Conservation (phyloP, 1,140 invertebrate genomes). For the Calliphora vicina region DNA sequence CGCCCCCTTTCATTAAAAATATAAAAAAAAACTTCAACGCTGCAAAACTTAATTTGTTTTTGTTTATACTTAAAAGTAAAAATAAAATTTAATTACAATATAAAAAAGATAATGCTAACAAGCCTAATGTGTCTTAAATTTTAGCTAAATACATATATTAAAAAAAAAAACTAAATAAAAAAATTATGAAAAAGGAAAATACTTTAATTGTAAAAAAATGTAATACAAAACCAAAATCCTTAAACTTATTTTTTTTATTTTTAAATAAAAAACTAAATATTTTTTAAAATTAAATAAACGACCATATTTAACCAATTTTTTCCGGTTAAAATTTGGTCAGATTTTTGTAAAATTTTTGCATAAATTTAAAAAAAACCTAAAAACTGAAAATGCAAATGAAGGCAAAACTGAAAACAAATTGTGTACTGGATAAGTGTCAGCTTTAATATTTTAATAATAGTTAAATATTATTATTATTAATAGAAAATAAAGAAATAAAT, state of each 20-base stretch:
- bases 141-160: slow-evolving; percentile 51
- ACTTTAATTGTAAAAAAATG: slow-evolving; percentile 28
- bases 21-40: slow-evolving; percentile 24
- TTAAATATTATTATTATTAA: slow-evolving; percentile 22
- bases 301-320: background rate
- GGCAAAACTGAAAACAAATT: slow-evolving; percentile 32
- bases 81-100: slow-evolving; percentile 15
- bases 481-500: slow-evolving; percentile 41
- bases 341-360: slow-evolving; percentile 3
- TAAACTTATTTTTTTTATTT: background rate
- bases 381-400: background rate
- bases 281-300: background rate
- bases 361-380: slow-evolving; percentile 26
- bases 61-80: background rate
- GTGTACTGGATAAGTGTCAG: slow-evolving; percentile 47
- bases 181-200: slow-evolving; percentile 5
- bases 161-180: slow-evolving; percentile 16
- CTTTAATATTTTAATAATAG: slow-evolving; percentile 62
- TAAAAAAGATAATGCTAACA: slow-evolving; percentile 53
- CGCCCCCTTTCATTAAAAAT: slow-evolving; percentile 31
- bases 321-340: slow-evolving; percentile 14
- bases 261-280: background rate
- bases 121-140: slow-evolving; percentile 63
- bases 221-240: background rate
- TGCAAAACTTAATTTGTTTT: slow-evolving; percentile 43